Conservation (phyloP, 1,140 invertebrate species). For the Drosophila prosaltans region DNA sequence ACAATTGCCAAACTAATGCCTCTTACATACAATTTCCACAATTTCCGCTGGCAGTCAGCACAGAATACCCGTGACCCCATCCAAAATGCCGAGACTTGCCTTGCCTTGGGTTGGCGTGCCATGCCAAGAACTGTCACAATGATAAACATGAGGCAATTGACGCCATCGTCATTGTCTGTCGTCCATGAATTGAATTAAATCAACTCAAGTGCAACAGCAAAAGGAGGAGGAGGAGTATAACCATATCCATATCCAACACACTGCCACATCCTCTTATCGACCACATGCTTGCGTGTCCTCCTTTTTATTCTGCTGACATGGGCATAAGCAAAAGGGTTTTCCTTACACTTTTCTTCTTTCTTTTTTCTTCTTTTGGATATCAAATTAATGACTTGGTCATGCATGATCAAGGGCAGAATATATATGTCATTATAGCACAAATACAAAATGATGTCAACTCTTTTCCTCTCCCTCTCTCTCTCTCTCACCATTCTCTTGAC, state of each 20-base stretch:
- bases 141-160: constrained; percentile 80
- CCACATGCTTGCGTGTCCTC: background rate
- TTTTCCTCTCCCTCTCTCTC: background rate
- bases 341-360: constrained; percentile 18
- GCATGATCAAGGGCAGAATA: constrained; percentile 56
- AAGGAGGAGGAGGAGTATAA: background rate
- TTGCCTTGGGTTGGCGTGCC: too few species aligned
- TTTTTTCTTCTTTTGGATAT: constrained; percentile 18
- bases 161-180: constrained; percentile 79
- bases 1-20: constrained; percentile 72
- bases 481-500: constrained; percentile 37
- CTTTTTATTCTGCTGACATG: constrained; percentile 37
- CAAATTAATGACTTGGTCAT: constrained; percentile 73
- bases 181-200: constrained; percentile 82
- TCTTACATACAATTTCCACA: constrained; percentile 68
- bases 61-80: constrained; percentile 3
- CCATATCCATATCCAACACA: constrained; percentile 2
- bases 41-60: constrained; percentile 43
- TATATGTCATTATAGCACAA: constrained; percentile 51
- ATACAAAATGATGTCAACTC: constrained; percentile 21
- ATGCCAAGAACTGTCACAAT: constrained; percentile 65
- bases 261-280: background rate
- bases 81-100: too few species aligned
- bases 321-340: constrained; percentile 42
- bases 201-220: constrained; percentile 74